These are phyloP conservation scores for Gila robusta DNA, from an alignment of 2,797 vertebrate species.

Conservation along the genomic window DNA sequence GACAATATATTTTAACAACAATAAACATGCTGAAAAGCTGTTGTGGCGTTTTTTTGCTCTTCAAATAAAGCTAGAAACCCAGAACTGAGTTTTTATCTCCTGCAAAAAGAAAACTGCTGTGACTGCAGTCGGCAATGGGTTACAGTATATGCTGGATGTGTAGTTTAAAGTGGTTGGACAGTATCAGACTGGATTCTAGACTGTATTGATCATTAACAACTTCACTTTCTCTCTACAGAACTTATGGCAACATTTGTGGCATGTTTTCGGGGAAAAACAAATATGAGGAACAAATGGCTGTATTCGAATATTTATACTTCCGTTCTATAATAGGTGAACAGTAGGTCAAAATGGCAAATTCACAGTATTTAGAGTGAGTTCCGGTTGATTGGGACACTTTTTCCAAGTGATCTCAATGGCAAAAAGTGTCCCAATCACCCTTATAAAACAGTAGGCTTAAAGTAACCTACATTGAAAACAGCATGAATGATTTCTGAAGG, in stretches of 20 bases:
- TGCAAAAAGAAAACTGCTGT: background rate
- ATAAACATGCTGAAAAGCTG: background rate
- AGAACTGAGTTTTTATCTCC: background rate
- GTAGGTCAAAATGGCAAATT: background rate
- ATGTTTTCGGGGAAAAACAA: background rate
- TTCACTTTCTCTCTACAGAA: background rate
- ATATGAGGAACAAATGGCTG: background rate
- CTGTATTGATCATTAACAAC: background rate
- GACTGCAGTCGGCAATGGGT: background rate
- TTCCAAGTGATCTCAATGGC: no score
- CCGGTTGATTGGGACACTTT: no score
- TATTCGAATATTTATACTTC: background rate
- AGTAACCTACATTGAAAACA: background rate
- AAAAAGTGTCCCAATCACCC: no score
- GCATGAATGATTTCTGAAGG: background rate
- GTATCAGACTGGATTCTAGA: background rate
- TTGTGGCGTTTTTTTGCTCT: background rate
- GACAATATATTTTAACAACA: background rate
- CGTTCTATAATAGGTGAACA: background rate
- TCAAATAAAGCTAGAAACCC: background rate
- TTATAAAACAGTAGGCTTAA: background rate
- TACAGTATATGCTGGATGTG: background rate
- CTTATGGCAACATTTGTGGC: background rate
- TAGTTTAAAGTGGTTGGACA: background rate
- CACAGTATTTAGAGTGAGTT: background rate